Conservation (phyloP, 2,113 vertebrate genomes). For the Gobiocypris rarus region DNA sequence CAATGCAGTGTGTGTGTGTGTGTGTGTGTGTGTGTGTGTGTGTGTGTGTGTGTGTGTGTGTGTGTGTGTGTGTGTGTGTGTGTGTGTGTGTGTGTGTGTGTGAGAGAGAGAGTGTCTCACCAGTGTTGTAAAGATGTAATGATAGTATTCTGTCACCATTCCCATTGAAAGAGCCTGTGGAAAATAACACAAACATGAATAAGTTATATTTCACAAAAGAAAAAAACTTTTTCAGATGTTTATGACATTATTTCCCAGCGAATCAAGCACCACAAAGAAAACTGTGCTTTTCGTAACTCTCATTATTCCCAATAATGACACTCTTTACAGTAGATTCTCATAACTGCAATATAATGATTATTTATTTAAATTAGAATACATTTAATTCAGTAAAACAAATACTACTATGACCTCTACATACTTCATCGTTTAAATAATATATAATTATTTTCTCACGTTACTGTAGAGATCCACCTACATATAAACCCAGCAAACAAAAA, state of each 20-base stretch:
- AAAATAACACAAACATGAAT: constrained; percentile 37
- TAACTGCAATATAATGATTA: background rate
- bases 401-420: background rate
- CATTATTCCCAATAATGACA: background rate
- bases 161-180: constrained; percentile 92
- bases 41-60: no score
- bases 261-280: background rate
- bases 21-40: no score
- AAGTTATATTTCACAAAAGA: background rate
- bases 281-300: background rate
- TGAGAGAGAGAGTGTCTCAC: constrained; percentile 74
- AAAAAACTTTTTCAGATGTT: no score
- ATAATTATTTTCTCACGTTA: background rate
- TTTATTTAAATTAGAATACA: background rate
- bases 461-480: no score
- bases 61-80: no score
- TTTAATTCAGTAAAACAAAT: background rate
- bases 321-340: background rate
- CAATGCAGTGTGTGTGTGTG: background rate
- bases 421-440: background rate
- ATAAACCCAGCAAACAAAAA: no score
- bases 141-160: constrained; percentile 99
- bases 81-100: no score
- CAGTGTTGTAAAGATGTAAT: constrained; percentile 98
- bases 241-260: background rate